Evolutionary conservation across 2,888 invertebrate species (phyloP), one percentile per base, ranked within the genome.

Genomic region (Syritta pipiens): DNA sequence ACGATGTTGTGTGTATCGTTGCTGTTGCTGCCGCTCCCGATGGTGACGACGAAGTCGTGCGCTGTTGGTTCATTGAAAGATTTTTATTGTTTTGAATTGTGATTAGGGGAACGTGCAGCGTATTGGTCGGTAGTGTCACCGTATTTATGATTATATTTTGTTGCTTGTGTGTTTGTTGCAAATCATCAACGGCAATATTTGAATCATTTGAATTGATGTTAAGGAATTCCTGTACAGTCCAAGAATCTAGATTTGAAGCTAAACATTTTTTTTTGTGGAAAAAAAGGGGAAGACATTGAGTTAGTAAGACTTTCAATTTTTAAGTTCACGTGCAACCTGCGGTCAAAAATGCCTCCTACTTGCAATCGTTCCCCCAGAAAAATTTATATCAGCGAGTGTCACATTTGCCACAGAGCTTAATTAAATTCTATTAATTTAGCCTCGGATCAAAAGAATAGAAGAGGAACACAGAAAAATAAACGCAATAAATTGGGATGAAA

Each of bases 161-260:
- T 67, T 86, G 85, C 63, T 84, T 84, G 22, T 77, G 71, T 81
- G 67, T 81, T 84, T 81, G 83, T 59, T 83, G 74, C 55, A 84
- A 81, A 76, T 84, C 83, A 74, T 82, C 83, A 79, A 85, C 83
- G 62, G 82, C 69, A 57, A 77, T 67, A 82, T 81, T 82, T 28
- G 83, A 83, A 57, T 84, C 83, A 57, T 82, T 82, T 65, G 85
- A 85, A 79, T 85, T 86, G 68, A 87, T 87, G 82, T 86, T 86
- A 82, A 87, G 82, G 82, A 87, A 84, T 57, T 87, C 87, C 55
- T 67, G 67, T 62, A 79, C 79, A 76, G 83, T 86, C 89, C 89
- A 88, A 71, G 85, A 85, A 84, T 88, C 87, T 79, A 87, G 82
- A 84, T 88, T 88, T 81, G 85, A 74, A 81, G 87, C 88, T 88